Evolutionary conservation across 2,888 invertebrate species (phyloP).

Genomic region (Phrixothrix hirtus): DNA sequence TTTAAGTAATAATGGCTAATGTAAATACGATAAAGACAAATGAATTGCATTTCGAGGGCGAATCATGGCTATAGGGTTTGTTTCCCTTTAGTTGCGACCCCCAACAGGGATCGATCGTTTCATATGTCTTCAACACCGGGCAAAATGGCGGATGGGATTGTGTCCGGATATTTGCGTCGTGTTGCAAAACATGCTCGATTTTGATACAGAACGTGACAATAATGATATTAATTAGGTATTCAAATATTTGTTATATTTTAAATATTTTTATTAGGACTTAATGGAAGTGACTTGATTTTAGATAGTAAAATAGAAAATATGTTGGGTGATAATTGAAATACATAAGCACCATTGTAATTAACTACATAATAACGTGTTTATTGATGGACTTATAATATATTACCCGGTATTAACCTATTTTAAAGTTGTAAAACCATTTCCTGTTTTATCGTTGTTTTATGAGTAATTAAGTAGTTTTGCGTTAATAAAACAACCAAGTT

Average conservation of each 20-base stretch:
- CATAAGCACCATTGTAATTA: no score
- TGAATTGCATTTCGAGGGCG: conserved; percentile 43
- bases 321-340: no score
- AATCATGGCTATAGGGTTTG: conserved; percentile 42
- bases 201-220: conserved; percentile 25
- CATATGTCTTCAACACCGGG: conserved; percentile 53
- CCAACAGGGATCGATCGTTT: conserved; percentile 50
- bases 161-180: conserved; percentile 39
- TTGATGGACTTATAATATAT: no score
- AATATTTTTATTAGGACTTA: conserved; percentile 8
- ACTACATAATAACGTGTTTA: no score
- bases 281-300: no score
- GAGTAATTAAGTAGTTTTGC: no score
- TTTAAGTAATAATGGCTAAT: conserved; percentile 37
- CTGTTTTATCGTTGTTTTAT: no score
- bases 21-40: conserved; percentile 44
- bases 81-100: conserved; percentile 42
- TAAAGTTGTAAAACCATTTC: no score
- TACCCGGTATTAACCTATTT: no score
- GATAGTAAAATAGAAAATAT: no score
- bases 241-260: conserved; percentile 19
- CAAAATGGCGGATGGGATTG: conserved; percentile 50
- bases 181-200: conserved; percentile 22
- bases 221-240: conserved; percentile 25
- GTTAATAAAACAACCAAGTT: no score